These are phyloP conservation scores for Craseonycteris thonglongyai DNA, from an alignment of 2,113 vertebrate genomes.

Conservation along the genomic window DNA sequence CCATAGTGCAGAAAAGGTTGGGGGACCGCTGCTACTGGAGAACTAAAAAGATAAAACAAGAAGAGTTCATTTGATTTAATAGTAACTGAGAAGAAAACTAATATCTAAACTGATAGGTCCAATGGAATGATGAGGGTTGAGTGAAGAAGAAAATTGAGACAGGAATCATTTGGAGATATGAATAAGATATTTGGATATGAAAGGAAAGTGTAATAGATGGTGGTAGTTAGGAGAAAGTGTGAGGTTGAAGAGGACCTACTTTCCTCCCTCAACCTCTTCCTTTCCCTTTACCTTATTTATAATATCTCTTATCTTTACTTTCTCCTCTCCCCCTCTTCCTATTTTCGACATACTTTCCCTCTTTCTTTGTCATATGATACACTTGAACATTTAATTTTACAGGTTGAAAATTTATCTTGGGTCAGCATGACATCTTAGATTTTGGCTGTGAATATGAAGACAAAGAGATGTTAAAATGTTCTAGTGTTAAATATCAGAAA, in stretches of 20 bases:
- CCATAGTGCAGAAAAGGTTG: too few species aligned
- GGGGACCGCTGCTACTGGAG: too few species aligned
- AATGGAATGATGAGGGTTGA: not conserved
- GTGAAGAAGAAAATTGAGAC: not conserved
- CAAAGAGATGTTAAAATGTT: not conserved
- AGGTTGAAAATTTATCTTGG: not conserved
- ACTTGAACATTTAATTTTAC: not conserved
- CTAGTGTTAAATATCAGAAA: not conserved
- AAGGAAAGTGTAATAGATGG: not conserved
- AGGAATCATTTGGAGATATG: not conserved
- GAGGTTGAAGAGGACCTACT: not conserved
- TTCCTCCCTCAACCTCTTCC: too few species aligned
- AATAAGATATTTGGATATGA: not conserved
- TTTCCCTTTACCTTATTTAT: rapidly evolving
- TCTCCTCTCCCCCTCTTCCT: not conserved
- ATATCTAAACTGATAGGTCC: not conserved
- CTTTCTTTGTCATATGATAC: not conserved
- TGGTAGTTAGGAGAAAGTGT: not conserved
- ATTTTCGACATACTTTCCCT: too few species aligned
- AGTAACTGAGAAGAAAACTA: not conserved
- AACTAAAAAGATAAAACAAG: not conserved
- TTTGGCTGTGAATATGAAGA: not conserved
- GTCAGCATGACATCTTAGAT: not conserved
- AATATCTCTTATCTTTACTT: too few species aligned
- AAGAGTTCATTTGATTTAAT: not conserved